A percentile compares a stretch with the other conserved stretches of the same genome.
Conservation (phyloP, 2,888 invertebrate genomes). For the Caenorhabditis wallacei region DNA sequence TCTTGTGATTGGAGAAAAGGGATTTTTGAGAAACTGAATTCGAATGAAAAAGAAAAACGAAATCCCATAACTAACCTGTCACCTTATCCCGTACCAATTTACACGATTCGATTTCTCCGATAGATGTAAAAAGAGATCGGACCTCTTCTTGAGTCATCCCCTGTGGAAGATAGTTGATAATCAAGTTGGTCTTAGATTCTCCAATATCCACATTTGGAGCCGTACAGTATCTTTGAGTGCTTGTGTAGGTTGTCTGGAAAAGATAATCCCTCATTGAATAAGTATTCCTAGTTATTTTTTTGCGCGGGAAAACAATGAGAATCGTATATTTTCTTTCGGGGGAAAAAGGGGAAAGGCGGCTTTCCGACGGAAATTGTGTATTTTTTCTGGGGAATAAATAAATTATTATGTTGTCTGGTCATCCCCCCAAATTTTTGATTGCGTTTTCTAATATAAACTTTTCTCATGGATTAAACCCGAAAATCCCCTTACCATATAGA, state of each 20-base stretch:
- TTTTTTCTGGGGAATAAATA: slow-evolving; percentile 38
- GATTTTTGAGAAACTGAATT: too few species aligned
- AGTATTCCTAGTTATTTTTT: neutral
- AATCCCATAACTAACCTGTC: slow-evolving; percentile 89
- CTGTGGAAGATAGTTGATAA: slow-evolving; percentile 99
- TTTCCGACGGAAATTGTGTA: slow-evolving; percentile 23
- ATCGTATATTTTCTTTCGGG: slow-evolving; percentile 12
- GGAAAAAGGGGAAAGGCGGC: neutral
- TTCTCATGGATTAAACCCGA: neutral
- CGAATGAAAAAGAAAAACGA: slow-evolving; percentile 8
- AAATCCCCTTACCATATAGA: neutral
- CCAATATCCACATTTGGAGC: slow-evolving; percentile 75
- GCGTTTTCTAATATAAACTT: slow-evolving; percentile 1
- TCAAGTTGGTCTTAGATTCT: slow-evolving; percentile 91
- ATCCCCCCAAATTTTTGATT: slow-evolving; percentile 1
- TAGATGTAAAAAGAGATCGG: slow-evolving; percentile 96
- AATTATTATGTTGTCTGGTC: slow-evolving; percentile 41
- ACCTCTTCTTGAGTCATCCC: slow-evolving; percentile 85
- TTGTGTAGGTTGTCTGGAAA: slow-evolving; percentile 65
- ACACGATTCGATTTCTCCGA: slow-evolving; percentile 99
- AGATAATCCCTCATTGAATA: too few species aligned
- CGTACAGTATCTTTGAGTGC: slow-evolving; percentile 71
- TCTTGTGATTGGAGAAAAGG: neutral
- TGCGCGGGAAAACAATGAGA: neutral
- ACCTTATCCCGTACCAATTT: slow-evolving; percentile 99